These are phyloP conservation scores for Tetranychus cinnabarinus DNA, from an alignment of 1,140 invertebrate genomes.

Conservation along the genomic window DNA sequence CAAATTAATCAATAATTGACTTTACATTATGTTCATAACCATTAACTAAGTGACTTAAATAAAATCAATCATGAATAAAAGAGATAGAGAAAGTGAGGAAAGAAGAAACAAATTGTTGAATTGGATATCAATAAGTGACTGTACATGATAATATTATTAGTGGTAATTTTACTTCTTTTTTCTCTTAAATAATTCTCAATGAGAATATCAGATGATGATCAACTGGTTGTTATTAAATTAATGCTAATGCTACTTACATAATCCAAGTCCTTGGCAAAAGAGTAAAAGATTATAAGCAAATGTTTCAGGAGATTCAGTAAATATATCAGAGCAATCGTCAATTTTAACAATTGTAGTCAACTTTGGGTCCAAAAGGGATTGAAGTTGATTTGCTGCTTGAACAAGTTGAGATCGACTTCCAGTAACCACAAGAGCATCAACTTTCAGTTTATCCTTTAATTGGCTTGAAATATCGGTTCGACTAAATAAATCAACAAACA, in stretches of 20 bases:
- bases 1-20: no score
- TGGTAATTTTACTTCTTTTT: no score
- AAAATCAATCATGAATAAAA: no score
- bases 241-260: constrained; percentile 8
- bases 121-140: no score
- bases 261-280: constrained; percentile 9
- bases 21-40: no score
- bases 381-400: constrained; percentile 36
- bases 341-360: constrained; percentile 53
- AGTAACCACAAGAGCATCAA: constrained; percentile 51
- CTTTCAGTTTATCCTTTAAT: constrained; percentile 14
- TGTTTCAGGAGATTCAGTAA: constrained; percentile 34
- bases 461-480: constrained; percentile 5
- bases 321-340: constrained; percentile 47
- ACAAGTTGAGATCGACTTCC: constrained; percentile 52
- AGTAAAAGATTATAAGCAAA: constrained; percentile 6
- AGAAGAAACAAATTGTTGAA: no score
- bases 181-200: no score
- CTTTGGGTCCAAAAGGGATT: constrained; percentile 47
- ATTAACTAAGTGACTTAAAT: no score
- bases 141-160: no score
- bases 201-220: no score
- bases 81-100: no score
- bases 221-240: neutral
- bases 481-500: neutral